Conservation (phyloP, 2,888 invertebrate species). For the Elysia crispata region DNA sequence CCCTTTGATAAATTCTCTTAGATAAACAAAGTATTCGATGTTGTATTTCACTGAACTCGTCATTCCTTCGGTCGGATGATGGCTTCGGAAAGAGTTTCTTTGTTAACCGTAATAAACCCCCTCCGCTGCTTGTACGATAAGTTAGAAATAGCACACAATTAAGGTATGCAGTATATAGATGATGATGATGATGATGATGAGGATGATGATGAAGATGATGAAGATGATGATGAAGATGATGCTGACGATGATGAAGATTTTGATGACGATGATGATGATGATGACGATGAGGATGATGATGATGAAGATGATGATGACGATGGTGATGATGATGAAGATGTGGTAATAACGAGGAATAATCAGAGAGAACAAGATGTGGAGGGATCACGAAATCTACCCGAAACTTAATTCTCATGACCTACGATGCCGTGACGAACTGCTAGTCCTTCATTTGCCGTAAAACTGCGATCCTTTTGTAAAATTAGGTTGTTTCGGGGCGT, state of each 20-base stretch:
- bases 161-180: no score
- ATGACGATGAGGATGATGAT: not conserved
- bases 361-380: not conserved
- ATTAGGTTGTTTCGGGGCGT: not conserved
- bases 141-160: not conserved
- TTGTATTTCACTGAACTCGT: no score
- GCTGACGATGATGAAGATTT: conserved; percentile 1
- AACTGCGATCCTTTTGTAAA: conserved; percentile 17
- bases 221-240: conserved; percentile 38
- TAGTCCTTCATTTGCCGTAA: not conserved
- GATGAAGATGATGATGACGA: not conserved
- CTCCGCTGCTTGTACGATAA: not conserved
- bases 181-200: conserved; percentile 33
- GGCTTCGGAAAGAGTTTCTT: no score
- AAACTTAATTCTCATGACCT: no score
- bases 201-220: conserved; percentile 31
- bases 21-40: no score
- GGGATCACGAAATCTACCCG: no score
- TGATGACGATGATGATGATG: no score
- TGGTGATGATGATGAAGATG: not conserved
- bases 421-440: not conserved
- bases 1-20: no score
- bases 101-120: no score
- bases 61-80: no score
- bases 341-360: not conserved